phyloP scores from a whole-genome alignment of 2,113 vertebrate species.

The Sterna hirundo region DNA sequence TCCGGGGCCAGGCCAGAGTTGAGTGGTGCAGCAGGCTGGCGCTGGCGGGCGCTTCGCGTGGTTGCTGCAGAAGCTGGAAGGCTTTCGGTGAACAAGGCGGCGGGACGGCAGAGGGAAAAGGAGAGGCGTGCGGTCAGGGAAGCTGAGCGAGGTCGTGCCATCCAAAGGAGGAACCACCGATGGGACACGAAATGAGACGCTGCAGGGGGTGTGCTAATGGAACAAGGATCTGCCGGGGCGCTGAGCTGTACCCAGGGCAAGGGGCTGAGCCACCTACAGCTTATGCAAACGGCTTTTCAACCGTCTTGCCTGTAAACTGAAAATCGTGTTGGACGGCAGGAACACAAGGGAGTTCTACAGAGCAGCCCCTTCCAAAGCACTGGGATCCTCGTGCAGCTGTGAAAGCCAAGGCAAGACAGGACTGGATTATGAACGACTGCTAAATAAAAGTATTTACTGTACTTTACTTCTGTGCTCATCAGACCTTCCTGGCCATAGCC shows the following conservation, averaged over 20 bases:
- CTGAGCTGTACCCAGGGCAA: not conserved
- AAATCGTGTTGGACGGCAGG: not conserved
- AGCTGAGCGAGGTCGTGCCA: not conserved
- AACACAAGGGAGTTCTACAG: not conserved
- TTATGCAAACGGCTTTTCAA: not conserved
- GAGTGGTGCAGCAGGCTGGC: not conserved
- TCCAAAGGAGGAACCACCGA: too few species aligned
- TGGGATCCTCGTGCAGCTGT: not conserved
- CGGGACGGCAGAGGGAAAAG: too few species aligned
- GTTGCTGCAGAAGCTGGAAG: not conserved
- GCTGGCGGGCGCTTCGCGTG: not conserved
- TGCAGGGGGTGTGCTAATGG: not conserved
- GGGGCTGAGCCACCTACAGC: not conserved
- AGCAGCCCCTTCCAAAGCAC: not conserved
- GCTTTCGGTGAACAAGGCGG: not conserved
- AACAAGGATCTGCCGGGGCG: too few species aligned
- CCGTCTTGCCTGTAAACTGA: too few species aligned
- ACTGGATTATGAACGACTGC: not conserved
- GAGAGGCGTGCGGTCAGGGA: too few species aligned
- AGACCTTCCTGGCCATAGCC: not conserved
- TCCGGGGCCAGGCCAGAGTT: not conserved
- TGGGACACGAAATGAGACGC: rapidly evolving
- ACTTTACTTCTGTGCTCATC: not conserved
- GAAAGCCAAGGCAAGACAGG: not conserved
- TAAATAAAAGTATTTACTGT: not conserved